Evolutionary conservation across 2,797 vertebrate genomes (phyloP).

Genomic region (Hippoglossus hippoglossus): DNA sequence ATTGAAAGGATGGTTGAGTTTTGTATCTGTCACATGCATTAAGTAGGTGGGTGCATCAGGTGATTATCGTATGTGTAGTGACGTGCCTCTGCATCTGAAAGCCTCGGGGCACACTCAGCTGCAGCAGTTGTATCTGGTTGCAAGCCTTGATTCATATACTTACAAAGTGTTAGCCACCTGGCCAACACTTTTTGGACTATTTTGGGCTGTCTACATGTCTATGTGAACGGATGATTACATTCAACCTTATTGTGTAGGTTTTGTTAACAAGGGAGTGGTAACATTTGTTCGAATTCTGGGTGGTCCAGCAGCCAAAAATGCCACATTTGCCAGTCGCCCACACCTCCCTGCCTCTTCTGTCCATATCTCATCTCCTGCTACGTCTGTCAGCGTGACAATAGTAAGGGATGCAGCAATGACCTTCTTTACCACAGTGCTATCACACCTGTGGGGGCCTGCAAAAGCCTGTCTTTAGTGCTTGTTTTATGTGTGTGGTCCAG

Average conservation of each 20-base stretch:
- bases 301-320: slow-evolving; percentile 64
- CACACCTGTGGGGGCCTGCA: slow-evolving; percentile 69
- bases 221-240: slow-evolving; percentile 13
- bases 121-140: slow-evolving; percentile 35
- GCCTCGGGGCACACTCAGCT: slow-evolving; percentile 49
- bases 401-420: slow-evolving; percentile 48
- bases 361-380: slow-evolving; percentile 55
- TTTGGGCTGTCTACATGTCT: background rate
- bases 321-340: slow-evolving; percentile 35
- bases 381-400: slow-evolving; percentile 64
- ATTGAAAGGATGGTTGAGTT: slow-evolving; percentile 16
- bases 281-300: slow-evolving; percentile 58
- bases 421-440: slow-evolving; percentile 51
- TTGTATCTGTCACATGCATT: slow-evolving; percentile 3
- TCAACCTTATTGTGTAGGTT: slow-evolving; percentile 19
- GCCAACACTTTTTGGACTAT: slow-evolving; percentile 21
- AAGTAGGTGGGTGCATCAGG: slow-evolving; percentile 16
- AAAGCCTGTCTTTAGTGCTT: slow-evolving; percentile 42
- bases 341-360: slow-evolving; percentile 17
- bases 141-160: slow-evolving; percentile 21
- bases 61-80: slow-evolving; percentile 33
- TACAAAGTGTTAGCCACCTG: slow-evolving; percentile 23
- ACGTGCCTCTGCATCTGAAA: slow-evolving; percentile 61
- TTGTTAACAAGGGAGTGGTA: slow-evolving; percentile 34
- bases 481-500: slow-evolving; percentile 37